Evolutionary conservation across 2,888 invertebrate species (phyloP), one percentile per base, ranked within the genome.

Genomic region (Lydus trimaculatus): DNA sequence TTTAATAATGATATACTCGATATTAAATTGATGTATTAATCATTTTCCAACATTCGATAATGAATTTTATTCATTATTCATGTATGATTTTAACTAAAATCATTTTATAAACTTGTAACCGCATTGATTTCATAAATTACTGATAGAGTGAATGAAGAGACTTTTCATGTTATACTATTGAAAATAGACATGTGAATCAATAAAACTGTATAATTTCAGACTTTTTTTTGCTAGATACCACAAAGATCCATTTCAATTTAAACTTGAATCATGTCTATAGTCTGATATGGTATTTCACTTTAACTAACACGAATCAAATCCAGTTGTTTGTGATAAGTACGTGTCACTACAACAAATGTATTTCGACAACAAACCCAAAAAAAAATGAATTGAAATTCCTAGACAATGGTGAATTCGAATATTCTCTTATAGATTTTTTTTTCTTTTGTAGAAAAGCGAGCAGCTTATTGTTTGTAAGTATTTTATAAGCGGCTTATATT

Each of bases 41-140:
- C 0, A 48, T 11, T 48, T 48, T 9, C 48, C 23, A 20, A 48
- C 11, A 8, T 48, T 48, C 20, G 1, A 1, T 20, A 8, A 48
- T 23, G 48, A 43, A 48, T 48, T 48, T 48, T 31, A 31, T 60
- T 31, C 31, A 60, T 33, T 33, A 60, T 60, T n/a, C 31, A 60
- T 28, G 17, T 31, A 60, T 31, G 17, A 23, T 31, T 31, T 33
- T n/a, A 31, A 31, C 8, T 20, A 60, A 31, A 60, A 20, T 48
- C 33, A 20, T 60, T 60, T 60, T 8, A n/a, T 60, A 33, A 60
- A 60, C 4, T 33, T 2, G 6, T n/a, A 60, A 20, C 36, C 60
- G 60, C 33, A 17, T 60, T 36, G 33, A 33, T n/a, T 60, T 31
- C 28, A 33, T 60, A 60, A 60, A 60, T 60, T 60, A 60, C 60